A percentile compares a stretch with the other conserved stretches of the same genome.
Evolutionary conservation across 1,140 invertebrate species (phyloP).

Genomic region (Drosophila quadrilineata): DNA sequence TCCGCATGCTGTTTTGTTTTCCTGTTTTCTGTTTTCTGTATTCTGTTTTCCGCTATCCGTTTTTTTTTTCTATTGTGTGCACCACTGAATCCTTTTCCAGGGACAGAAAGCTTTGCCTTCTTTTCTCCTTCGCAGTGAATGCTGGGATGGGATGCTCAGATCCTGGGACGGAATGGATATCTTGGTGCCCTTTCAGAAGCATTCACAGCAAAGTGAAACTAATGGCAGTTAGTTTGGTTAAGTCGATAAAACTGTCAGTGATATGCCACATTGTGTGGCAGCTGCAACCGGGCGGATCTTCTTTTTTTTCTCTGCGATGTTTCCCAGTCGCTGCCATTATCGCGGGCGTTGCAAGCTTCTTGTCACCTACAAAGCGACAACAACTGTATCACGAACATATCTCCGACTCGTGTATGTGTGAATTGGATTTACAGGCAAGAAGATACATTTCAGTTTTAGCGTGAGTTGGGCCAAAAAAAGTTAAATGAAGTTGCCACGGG

Average conservation of each 20-base stretch:
- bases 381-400: slow-evolving; percentile 12
- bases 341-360: neutral
- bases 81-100: slow-evolving; percentile 7
- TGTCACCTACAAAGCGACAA: too few species aligned
- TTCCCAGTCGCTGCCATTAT: too few species aligned
- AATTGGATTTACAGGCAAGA: slow-evolving; percentile 32
- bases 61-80: slow-evolving; percentile 19
- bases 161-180: slow-evolving; percentile 5
- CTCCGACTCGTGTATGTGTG: slow-evolving; percentile 7
- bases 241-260: slow-evolving; percentile 81
- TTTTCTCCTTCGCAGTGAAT: slow-evolving; percentile 38
- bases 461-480: slow-evolving; percentile 63
- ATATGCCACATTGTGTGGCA: slow-evolving; percentile 77
- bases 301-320: neutral
- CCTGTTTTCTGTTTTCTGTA: slow-evolving; percentile 13
- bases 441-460: slow-evolving; percentile 34
- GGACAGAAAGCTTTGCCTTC: too few species aligned
- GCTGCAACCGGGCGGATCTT: slow-evolving; percentile 27
- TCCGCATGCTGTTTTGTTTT: slow-evolving; percentile 31
- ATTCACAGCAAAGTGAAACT: slow-evolving; percentile 79
- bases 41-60: slow-evolving; percentile 17
- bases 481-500: slow-evolving; percentile 73
- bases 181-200: slow-evolving; percentile 71
- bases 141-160: slow-evolving; percentile 18
- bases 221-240: slow-evolving; percentile 81